Conservation (phyloP, 2,797 vertebrate genomes). For the Periophthalmus magnuspinnatus region DNA sequence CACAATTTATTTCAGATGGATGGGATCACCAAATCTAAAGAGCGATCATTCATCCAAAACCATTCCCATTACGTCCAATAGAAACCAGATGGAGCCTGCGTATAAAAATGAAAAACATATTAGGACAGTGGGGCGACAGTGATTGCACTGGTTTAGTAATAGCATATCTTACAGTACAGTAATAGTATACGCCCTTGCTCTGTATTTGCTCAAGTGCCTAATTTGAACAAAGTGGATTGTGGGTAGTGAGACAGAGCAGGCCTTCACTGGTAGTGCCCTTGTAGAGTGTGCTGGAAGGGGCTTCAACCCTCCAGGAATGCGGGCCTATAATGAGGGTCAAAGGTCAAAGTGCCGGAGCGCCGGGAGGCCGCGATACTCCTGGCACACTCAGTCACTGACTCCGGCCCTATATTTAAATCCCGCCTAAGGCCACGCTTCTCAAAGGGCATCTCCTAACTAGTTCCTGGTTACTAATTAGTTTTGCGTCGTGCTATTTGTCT, state of each 20-base stretch:
- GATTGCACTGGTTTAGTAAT: constrained; percentile 51
- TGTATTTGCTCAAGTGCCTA: constrained; percentile 49
- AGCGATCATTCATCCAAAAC: constrained; percentile 51
- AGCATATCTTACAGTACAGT: constrained; percentile 27
- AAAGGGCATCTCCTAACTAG: constrained; percentile 82
- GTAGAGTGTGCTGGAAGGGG: constrained; percentile 65
- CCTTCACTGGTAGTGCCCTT: constrained; percentile 71
- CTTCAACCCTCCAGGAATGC: constrained; percentile 76
- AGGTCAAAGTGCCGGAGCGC: constrained; percentile 71
- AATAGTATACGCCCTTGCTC: constrained; percentile 53
- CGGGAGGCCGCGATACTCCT: constrained; percentile 74
- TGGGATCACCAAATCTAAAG: constrained; percentile 38
- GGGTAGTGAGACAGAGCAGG: constrained; percentile 57
- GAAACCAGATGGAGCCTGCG: constrained; percentile 64
- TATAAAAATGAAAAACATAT: constrained; percentile 62
- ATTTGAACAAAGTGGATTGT: constrained; percentile 18
- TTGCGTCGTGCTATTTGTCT: constrained; percentile 79
- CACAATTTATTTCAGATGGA: constrained; percentile 53
- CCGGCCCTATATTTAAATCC: constrained; percentile 81
- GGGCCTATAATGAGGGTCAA: constrained; percentile 80
- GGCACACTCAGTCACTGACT: constrained; percentile 79
- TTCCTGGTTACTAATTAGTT: constrained; percentile 84
- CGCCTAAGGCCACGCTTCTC: constrained; percentile 75
- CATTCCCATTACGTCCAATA: constrained; percentile 56
- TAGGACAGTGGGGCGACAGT: constrained; percentile 43